Evolutionary conservation across 1,140 invertebrate species (phyloP), one percentile per base, ranked within the genome.

Genomic region (Caenorhabditis latens): DNA sequence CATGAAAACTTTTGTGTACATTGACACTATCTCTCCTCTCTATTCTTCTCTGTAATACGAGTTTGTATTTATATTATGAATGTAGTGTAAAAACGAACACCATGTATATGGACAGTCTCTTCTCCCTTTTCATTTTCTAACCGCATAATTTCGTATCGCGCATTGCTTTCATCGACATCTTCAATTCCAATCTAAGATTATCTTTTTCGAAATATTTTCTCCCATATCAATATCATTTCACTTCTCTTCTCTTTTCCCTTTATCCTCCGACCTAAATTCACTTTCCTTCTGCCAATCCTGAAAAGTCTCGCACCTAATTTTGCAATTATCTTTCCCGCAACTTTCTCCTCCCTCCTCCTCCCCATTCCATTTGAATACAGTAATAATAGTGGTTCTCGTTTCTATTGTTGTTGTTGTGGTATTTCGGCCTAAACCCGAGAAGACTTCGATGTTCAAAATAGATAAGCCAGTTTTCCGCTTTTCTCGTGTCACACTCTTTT

Each of bases 21-120:
- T 79, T 79, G 71, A 79, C 71, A 79, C 71, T 50, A 42, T 79
- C 43, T 79, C 40, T 43, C 8, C 71, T 50, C 71, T 53, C 4
- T 71, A 8, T 46, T 65, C n/a, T 14, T 53, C 46, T 79, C 71
- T 79, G 40, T 79, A 79, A 79, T 79, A 79, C 71, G n/a, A 79
- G 71, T 79, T 79, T 79, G 71, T 50, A 53, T 79, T 19, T 79
- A 53, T 53, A 79, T 79, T 50, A 79, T 50, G 71, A 79, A 79
- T 79, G 71, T 79, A 50, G 71, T 79, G 71, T 79, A 79, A 79
- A 79, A 79, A 79, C 71, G 71, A 79, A 79, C 71, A 50, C 46
- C 65, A 13, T 71, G 4, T 24, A 79, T 53, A 79, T 79, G 71
- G 71, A 79, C 71, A 84, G 46, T 48, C 46, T 32, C 32, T 19